Percentiles rank a stretch among this genome's conserved stretches.
Evolutionary conservation across 2,113 vertebrate genomes (phyloP).

Genomic region (Lepidothrix coronata): DNA sequence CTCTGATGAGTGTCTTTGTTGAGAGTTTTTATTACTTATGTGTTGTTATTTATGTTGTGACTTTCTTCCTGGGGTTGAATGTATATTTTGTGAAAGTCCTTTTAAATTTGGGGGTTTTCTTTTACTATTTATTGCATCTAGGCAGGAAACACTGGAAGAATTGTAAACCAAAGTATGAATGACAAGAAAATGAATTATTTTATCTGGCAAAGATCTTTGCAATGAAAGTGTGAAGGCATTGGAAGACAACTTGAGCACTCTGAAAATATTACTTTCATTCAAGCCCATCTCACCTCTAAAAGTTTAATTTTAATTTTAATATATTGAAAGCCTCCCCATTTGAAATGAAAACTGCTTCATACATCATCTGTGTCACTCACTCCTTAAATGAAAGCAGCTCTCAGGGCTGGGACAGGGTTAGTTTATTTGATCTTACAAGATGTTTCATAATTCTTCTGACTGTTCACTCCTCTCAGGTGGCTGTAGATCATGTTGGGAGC

Average conservation of each 20-base stretch:
- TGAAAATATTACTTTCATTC: slow-evolving; percentile 5
- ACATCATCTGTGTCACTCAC: background rate
- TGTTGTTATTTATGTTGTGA: background rate
- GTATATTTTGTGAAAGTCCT: background rate
- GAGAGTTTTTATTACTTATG: background rate
- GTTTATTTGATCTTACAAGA: slow-evolving; percentile 17
- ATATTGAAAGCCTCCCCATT: slow-evolving; percentile 24
- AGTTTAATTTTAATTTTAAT: slow-evolving; percentile 51
- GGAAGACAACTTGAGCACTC: background rate
- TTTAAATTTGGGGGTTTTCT: background rate
- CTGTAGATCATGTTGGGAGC: slow-evolving; percentile 10
- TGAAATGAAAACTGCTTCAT: slow-evolving; percentile 31
- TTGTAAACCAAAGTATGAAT: background rate
- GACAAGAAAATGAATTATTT: slow-evolving; percentile 9
- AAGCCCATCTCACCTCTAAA: slow-evolving; percentile 8
- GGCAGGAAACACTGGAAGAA: background rate
- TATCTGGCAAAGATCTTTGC: background rate
- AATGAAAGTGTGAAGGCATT: background rate
- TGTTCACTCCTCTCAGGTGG: background rate
- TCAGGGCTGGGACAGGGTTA: background rate
- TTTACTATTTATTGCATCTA: background rate
- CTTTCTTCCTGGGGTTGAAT: background rate
- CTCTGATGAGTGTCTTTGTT: background rate
- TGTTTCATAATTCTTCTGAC: slow-evolving; percentile 3
- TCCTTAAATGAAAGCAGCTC: slow-evolving; percentile 1